Conservation (phyloP, 2,888 invertebrate genomes). For the Acanthosoma haemorrhoidale region DNA sequence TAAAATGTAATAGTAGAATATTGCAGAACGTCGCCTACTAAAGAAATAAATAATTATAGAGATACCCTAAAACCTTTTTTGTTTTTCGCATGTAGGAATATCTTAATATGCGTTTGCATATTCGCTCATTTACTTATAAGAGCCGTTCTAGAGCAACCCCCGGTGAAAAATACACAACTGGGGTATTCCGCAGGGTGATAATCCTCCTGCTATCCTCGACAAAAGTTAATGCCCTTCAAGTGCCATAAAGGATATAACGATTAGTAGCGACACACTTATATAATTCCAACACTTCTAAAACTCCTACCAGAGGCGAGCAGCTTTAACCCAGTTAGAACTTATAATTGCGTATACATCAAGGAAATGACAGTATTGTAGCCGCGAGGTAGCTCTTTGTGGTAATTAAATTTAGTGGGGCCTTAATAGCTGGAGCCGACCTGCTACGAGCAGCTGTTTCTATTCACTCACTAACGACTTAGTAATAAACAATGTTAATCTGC, state of each 20-base stretch:
- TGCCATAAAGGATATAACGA: neutral
- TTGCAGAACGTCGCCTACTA: too few species aligned
- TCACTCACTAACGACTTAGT: neutral
- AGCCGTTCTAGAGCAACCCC: too few species aligned
- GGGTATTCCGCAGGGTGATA: too few species aligned
- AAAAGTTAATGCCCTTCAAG: conserved; percentile 4
- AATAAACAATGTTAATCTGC: neutral
- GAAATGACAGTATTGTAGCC: neutral
- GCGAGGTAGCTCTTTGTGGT: neutral
- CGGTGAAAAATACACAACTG: too few species aligned
- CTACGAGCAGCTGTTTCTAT: neutral
- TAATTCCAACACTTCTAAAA: neutral
- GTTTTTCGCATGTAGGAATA: too few species aligned
- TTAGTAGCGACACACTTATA: conserved; percentile 5
- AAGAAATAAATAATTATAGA: too few species aligned
- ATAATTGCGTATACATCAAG: conserved; percentile 22
- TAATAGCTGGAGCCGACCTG: too few species aligned
- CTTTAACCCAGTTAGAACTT: neutral
- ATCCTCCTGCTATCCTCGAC: too few species aligned
- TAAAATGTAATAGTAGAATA: too few species aligned
- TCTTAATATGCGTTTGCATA: too few species aligned
- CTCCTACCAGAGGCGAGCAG: neutral
- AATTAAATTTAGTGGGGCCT: neutral
- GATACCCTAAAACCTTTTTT: too few species aligned
- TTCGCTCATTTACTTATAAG: too few species aligned